Evolutionary conservation across 2,113 vertebrate species (phyloP), one percentile per base, ranked within the genome.

Genomic region (Rhea pennata): DNA sequence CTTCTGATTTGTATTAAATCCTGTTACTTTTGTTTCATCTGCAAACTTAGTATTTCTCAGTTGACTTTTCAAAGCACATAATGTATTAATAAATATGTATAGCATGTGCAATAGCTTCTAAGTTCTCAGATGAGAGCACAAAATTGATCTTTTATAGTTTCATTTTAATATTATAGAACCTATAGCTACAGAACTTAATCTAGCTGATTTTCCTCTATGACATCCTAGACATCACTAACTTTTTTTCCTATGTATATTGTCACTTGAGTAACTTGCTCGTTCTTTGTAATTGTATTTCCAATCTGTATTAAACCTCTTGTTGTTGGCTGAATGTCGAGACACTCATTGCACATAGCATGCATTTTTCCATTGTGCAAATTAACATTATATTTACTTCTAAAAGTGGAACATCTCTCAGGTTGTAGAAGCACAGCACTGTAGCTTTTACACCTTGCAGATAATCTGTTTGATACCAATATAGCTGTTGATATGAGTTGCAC

Each of bases 1-100:
- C 39, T 27, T 79, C 48, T 19, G 74, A 33, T 0, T 2, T 58
- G 71, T 10, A 81, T 95, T 86, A 87, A 92, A 84, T 65, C 27
- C 48, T 81, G 76, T 92, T 79, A 67, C 69, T 54, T 94, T 84
- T 67, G 36, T 59, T 93, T 91, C 88, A 92, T 81, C 88, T 92
- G 51, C 42, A 94, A 93, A 94, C 81, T 67, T 84, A 76, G 44
- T 53, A 88, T 66, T 88, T 93, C 72, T 76, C 39, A 59, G 58
- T 6, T 89, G 85, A 90, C 72, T 92, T 93, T 89, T 92, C 77
- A 92, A 90, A 80, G 12, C 54, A 81, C 82, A 80, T 81, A 95
- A 39, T 26, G 22, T 84, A 65, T 59, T 65, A 70, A 42, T 81
- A 81, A 81, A 64, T 1, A 3, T 71, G 66, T 75, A 46, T 73